Evolutionary conservation across 2,797 vertebrate genomes (phyloP).

Genomic region (Pseudochaenichthys georgianus): DNA sequence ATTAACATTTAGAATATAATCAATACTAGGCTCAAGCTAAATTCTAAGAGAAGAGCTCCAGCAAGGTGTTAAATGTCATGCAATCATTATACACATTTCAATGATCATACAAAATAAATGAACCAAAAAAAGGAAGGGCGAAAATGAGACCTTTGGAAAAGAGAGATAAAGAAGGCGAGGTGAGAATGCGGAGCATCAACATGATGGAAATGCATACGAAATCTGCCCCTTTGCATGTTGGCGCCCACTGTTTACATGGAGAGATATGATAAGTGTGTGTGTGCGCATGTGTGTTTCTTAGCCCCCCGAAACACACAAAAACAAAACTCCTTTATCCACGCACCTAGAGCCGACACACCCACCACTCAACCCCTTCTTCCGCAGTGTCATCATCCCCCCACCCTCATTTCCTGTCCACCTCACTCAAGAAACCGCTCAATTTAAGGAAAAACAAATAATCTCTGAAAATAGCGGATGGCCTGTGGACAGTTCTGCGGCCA

Average conservation of each 20-base stretch:
- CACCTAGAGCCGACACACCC: slow-evolving; percentile 46
- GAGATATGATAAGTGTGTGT: slow-evolving; percentile 78
- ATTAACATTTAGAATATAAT: slow-evolving; percentile 22
- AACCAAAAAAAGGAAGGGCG: slow-evolving; percentile 33
- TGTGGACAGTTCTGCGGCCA: slow-evolving; percentile 50
- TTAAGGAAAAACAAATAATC: slow-evolving; percentile 65
- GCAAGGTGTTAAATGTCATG: slow-evolving; percentile 35
- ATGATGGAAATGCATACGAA: slow-evolving; percentile 73
- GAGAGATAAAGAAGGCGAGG: slow-evolving; percentile 40
- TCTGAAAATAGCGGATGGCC: slow-evolving; percentile 57
- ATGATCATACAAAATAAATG: slow-evolving; percentile 30
- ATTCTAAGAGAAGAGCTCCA: slow-evolving; percentile 26
- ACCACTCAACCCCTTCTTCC: slow-evolving; percentile 43
- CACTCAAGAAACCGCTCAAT: slow-evolving; percentile 56
- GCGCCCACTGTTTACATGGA: slow-evolving; percentile 58
- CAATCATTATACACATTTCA: slow-evolving; percentile 20
- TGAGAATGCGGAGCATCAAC: slow-evolving; percentile 43
- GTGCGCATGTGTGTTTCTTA: neutral
- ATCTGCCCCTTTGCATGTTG: slow-evolving; percentile 79
- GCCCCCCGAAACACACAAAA: slow-evolving; percentile 41
- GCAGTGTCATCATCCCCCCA: slow-evolving; percentile 46
- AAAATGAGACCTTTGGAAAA: slow-evolving; percentile 37
- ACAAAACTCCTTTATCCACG: slow-evolving; percentile 46
- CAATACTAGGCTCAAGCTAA: slow-evolving; percentile 11
- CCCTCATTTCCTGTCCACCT: slow-evolving; percentile 66